Base-by-base conservation (phyloP, 2,797 vertebrate species). In the Falco peregrinus region DNA sequence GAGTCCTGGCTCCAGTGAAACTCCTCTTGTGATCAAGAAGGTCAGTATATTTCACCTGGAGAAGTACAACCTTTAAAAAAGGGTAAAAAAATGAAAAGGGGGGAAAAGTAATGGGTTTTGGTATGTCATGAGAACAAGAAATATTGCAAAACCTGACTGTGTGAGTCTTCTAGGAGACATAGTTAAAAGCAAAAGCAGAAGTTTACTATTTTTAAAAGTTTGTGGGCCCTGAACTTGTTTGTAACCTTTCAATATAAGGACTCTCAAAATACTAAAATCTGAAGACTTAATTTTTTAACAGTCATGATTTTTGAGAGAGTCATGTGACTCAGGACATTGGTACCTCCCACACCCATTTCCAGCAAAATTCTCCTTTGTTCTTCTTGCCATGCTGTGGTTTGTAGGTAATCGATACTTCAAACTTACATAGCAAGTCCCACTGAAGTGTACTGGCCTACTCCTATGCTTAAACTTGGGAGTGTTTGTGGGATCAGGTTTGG, bases 401-500 rank as follows among this genome's bases (percentile, higher is more conserved):
- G 67, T 50, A 70, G 86, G 64, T 60, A 45, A 92, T 94, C 63
- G 13, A 94, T 94, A 51, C 54, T 71, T 33, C 9, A 84, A 84
- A 60, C 37, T 70, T 28, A 14, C 3, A 4, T 13, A 48, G 63
- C 39, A 13, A 59, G 45, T 50, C 54, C 60, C 56, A 11, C 56
- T 69, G 67, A 64, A 78, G 47, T 3, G 33, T 37, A 8, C n/a
- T 9, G 74, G 33, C 53, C 51, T 26, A 13, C 41, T 87, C 45
- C 37, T 3, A 3, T 4, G 76, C 80, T 76, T 25, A 28, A 33
- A 26, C 28, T 33, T 5, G 81, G 92, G 77, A 92, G 93, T 14
- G 81, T 77, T 60, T 67, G 75, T 16, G 68, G 64, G 78, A 89
- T 92, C 95, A 89, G 90, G 90, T 94, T 93, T 64, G 90, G 84